phyloP scores from a whole-genome alignment of 2,888 invertebrate genomes.

The Thymelicus sylvestris region DNA sequence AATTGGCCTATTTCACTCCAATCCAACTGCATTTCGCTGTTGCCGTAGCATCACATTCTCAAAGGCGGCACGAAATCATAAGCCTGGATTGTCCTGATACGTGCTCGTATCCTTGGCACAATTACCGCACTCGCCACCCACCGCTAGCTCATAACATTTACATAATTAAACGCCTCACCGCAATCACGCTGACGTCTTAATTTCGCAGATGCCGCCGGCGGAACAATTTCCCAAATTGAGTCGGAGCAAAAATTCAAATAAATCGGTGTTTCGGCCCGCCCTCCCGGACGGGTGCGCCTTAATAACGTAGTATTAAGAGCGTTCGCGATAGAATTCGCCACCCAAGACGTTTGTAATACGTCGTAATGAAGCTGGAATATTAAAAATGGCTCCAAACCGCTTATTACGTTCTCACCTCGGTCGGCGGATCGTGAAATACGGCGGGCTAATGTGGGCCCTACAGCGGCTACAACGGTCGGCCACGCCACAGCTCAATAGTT shows the following conservation, averaged over 20 bases:
- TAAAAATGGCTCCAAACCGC: constrained; percentile 82
- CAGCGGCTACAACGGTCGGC: constrained; percentile 51
- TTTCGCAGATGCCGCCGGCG: constrained; percentile 81
- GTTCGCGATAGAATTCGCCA: constrained; percentile 84
- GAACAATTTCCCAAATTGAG: constrained; percentile 84
- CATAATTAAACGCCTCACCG: constrained; percentile 82
- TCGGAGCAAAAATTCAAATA: constrained; percentile 84
- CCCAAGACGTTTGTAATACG: constrained; percentile 84
- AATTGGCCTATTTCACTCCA: constrained; percentile 25
- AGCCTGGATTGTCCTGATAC: constrained; percentile 68
- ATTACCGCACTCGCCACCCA: constrained; percentile 75
- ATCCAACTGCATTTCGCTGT: constrained; percentile 34
- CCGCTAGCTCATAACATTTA: constrained; percentile 60
- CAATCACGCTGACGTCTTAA: constrained; percentile 84
- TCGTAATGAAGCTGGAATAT: constrained; percentile 84
- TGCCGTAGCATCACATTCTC: constrained; percentile 36
- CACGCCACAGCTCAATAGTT: constrained; percentile 55
- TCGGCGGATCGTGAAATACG: constrained; percentile 79
- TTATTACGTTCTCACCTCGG: constrained; percentile 84
- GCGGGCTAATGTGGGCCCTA: constrained; percentile 75
- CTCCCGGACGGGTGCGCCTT: constrained; percentile 67
- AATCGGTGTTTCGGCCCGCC: constrained; percentile 76
- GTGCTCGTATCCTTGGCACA: constrained; percentile 73
- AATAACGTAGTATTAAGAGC: constrained; percentile 81
- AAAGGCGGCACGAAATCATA: constrained; percentile 59